Conservation (phyloP, 53 echinoderm and acorn worm species). For the Patiria pectinifera region DNA sequence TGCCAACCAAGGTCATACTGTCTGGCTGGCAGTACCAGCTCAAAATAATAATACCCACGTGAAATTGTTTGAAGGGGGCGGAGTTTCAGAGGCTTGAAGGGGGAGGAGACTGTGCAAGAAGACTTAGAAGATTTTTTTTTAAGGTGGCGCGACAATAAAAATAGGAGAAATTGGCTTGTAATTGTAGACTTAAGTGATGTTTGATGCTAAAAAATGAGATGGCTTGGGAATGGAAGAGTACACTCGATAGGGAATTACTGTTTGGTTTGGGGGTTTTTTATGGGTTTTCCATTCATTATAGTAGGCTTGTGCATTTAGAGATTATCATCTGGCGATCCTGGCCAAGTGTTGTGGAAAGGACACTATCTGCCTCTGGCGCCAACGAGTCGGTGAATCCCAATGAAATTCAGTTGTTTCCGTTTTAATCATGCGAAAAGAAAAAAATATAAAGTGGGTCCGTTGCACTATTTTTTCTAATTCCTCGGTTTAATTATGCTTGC, state of each 20-base stretch:
- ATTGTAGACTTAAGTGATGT: neutral
- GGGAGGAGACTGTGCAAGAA: neutral
- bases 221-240: neutral
- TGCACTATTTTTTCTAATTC: conserved; percentile 22
- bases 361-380: conserved; percentile 22
- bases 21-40: neutral
- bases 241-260: neutral
- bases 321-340: neutral
- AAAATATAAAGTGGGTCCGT: conserved; percentile 2
- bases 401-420: conserved; percentile 2
- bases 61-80: neutral
- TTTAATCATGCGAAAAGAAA: neutral
- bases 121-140: neutral
- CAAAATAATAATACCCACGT: neutral
- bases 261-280: neutral
- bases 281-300: neutral
- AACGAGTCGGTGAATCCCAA: neutral
- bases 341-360: neutral
- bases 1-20: conserved; percentile 49
- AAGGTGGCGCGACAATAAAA: neutral
- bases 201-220: neutral
- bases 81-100: neutral
- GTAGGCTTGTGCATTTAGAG: neutral
- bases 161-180: neutral
- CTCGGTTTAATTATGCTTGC: neutral